These are phyloP conservation scores for Erythrocercus mccallii DNA, from an alignment of 2,113 vertebrate species.

Conservation along the genomic window DNA sequence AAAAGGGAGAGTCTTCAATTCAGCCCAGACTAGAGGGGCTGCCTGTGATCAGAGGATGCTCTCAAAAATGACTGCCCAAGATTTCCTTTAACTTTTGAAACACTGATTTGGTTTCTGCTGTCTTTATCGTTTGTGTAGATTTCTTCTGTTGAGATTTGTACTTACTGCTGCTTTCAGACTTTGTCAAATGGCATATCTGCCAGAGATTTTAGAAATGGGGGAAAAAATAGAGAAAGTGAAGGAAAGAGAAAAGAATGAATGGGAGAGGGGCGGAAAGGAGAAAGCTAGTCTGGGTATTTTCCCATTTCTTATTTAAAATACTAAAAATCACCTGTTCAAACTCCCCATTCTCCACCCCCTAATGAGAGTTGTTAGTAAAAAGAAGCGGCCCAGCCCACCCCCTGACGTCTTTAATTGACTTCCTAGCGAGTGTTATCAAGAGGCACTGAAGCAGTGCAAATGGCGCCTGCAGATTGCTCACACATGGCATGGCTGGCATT, in stretches of 20 bases:
- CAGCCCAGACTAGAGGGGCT: background rate
- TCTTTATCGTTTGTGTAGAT: background rate
- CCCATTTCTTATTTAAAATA: background rate
- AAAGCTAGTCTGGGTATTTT: background rate
- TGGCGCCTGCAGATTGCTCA: slow-evolving; percentile 68
- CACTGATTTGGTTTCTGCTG: background rate
- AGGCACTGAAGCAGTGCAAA: slow-evolving; percentile 74
- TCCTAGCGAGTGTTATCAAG: slow-evolving; percentile 68
- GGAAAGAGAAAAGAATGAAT: background rate
- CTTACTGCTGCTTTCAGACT: background rate
- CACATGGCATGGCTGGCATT: slow-evolving; percentile 68
- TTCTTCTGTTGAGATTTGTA: background rate
- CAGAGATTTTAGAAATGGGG: background rate
- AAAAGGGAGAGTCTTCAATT: background rate
- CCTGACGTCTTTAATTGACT: slow-evolving; percentile 75
- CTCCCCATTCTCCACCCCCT: slow-evolving; percentile 8
- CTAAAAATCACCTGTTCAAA: slow-evolving; percentile 51
- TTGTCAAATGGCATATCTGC: background rate
- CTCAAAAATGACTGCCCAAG: background rate
- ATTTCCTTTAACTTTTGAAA: background rate
- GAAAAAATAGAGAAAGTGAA: background rate
- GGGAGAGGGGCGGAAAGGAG: no score
- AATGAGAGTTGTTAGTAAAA: slow-evolving; percentile 56
- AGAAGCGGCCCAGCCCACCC: slow-evolving; percentile 56
- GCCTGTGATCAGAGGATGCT: background rate